Percentiles rank a stretch among this genome's conserved stretches.
Evolutionary conservation across 1,140 invertebrate genomes (phyloP).

Genomic region (Oreohelix idahoensis): DNA sequence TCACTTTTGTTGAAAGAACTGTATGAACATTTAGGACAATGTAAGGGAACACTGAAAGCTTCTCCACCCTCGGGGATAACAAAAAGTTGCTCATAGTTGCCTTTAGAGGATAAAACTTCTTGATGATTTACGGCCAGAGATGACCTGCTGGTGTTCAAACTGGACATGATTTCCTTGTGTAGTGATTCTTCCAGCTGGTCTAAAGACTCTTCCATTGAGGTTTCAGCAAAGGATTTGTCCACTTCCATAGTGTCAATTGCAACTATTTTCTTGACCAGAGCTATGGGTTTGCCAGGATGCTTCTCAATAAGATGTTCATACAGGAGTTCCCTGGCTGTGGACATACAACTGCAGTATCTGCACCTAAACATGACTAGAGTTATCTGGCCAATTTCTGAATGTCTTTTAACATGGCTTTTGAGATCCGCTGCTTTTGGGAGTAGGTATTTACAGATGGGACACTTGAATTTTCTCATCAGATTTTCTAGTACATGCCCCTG

Average conservation of each 20-base stretch:
- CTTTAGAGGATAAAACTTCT: neutral
- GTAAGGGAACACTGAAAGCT: conserved; percentile 36
- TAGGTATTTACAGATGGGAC: conserved; percentile 51
- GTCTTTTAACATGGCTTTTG: conserved; percentile 48
- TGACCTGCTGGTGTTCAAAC: neutral
- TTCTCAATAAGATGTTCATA: conserved; percentile 48
- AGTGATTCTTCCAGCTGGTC: conserved; percentile 35
- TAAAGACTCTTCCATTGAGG: conserved; percentile 44
- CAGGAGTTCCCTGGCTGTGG: conserved; percentile 50
- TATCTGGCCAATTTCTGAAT: conserved; percentile 50
- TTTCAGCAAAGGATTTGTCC: conserved; percentile 52
- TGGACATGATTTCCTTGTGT: conserved; percentile 32
- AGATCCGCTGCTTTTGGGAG: conserved; percentile 51
- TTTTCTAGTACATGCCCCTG: conserved; percentile 45
- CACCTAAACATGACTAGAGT: conserved; percentile 49
- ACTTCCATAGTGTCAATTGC: conserved; percentile 46
- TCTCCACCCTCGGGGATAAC: conserved; percentile 44
- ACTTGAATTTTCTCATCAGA: conserved; percentile 49
- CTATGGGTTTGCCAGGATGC: conserved; percentile 47
- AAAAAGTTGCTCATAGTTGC: conserved; percentile 36
- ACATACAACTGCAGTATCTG: conserved; percentile 50
- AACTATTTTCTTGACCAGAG: conserved; percentile 50
- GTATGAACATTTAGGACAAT: conserved; percentile 47
- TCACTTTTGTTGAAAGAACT: conserved; percentile 38
- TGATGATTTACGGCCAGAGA: neutral